These are phyloP conservation scores for Mormyrops boulengeri DNA, from an alignment of 2,797 vertebrate species.

Conservation along the genomic window DNA sequence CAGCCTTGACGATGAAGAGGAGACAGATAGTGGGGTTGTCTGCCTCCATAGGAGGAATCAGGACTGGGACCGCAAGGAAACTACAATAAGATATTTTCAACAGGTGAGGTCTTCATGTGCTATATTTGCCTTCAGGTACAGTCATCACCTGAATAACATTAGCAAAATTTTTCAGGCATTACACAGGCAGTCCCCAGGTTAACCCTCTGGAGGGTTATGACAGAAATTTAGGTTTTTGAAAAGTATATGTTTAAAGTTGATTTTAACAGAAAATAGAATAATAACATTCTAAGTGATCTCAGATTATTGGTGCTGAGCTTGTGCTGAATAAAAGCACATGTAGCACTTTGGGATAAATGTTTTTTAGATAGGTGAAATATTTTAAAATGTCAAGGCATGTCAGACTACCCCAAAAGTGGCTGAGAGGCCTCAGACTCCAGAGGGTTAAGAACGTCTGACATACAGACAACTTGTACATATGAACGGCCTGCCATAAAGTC, in stretches of 20 bases:
- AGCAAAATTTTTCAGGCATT: not conserved
- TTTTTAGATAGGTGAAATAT: too few relatives aligned
- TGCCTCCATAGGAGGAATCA: conserved; percentile 72
- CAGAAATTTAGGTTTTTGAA: too few relatives aligned
- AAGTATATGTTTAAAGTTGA: too few relatives aligned
- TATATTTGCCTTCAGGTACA: not conserved
- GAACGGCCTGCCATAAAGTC: not conserved
- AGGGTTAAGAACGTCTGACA: not conserved
- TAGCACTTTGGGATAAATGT: too few relatives aligned
- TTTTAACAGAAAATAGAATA: too few relatives aligned
- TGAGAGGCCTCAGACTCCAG: too few relatives aligned
- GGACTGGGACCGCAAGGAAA: conserved; percentile 76
- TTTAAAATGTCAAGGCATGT: too few relatives aligned
- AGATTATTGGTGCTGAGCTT: too few relatives aligned
- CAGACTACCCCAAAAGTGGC: too few relatives aligned
- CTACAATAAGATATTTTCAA: conserved; percentile 64
- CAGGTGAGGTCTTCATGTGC: conserved; percentile 65
- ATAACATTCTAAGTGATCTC: too few relatives aligned
- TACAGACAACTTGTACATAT: not conserved
- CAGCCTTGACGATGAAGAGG: conserved; percentile 67
- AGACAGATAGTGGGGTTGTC: conserved; percentile 54
- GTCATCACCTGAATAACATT: not conserved
- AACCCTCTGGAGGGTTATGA: too few relatives aligned
- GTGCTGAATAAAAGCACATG: too few relatives aligned
- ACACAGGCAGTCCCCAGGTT: not conserved